phyloP scores from a whole-genome alignment of 2,888 invertebrate genomes.

The Elegia similella region DNA sequence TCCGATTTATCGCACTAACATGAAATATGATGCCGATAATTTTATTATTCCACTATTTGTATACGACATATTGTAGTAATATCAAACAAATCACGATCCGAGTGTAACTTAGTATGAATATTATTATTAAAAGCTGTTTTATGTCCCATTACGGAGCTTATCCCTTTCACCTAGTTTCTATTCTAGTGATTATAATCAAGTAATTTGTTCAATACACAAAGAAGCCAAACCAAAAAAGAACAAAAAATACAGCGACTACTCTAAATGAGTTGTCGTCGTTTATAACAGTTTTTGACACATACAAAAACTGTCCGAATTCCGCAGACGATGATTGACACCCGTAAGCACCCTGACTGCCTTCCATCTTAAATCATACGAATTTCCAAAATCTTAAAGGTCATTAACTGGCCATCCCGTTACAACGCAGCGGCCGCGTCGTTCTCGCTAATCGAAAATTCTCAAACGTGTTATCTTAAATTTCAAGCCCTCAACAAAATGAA shows the following conservation, averaged over 20 bases:
- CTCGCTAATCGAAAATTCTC: slow-evolving; percentile 69
- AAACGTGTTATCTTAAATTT: slow-evolving; percentile 64
- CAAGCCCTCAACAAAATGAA: slow-evolving; percentile 67
- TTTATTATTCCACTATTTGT: slow-evolving; percentile 11
- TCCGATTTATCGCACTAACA: slow-evolving; percentile 12
- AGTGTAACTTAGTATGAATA: not conserved
- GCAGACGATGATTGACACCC: slow-evolving; percentile 13
- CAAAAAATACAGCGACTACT: slow-evolving; percentile 3
- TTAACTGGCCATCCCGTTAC: slow-evolving; percentile 59
- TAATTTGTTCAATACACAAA: not conserved
- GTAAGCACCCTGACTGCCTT: slow-evolving; percentile 5
- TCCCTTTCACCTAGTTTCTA: too few relatives aligned
- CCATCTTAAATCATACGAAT: slow-evolving; percentile 13
- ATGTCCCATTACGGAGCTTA: too few relatives aligned
- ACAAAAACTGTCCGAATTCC: slow-evolving; percentile 7
- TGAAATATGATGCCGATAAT: slow-evolving; percentile 12
- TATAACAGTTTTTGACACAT: not conserved
- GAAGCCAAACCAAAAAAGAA: not conserved
- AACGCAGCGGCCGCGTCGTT: slow-evolving; percentile 63
- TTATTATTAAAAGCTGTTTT: not conserved
- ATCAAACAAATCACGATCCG: slow-evolving; percentile 5
- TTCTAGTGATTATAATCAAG: too few relatives aligned
- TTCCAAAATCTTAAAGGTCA: slow-evolving; percentile 32
- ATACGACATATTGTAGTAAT: slow-evolving; percentile 10
- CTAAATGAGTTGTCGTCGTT: too few relatives aligned